A percentile compares a stretch with the other conserved stretches of the same genome.
Evolutionary conservation across 2,113 vertebrate genomes (phyloP).

Genomic region (Corythornis madagascariensis): DNA sequence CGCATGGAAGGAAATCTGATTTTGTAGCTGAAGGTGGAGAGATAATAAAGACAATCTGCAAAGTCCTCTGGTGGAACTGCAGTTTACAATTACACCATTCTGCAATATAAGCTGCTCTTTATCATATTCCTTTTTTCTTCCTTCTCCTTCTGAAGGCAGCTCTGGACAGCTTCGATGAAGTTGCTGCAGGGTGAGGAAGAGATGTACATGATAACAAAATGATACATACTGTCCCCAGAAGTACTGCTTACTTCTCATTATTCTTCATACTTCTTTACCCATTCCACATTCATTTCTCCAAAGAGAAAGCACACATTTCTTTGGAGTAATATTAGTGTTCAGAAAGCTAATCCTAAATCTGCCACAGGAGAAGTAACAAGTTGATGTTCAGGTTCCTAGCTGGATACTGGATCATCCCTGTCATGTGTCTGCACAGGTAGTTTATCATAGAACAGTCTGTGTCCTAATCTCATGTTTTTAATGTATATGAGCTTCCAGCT

Average conservation of each 20-base stretch:
- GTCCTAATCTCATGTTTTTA: conserved; percentile 6
- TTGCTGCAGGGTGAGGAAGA: not conserved
- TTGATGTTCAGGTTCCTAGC: not conserved
- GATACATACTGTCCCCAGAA: not conserved
- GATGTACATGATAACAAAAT: not conserved
- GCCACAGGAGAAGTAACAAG: not conserved
- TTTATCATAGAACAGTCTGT: not conserved
- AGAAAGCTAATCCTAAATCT: not conserved
- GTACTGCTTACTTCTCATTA: not conserved
- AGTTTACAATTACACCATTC: not conserved
- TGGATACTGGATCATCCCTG: not conserved
- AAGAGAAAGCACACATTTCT: not conserved
- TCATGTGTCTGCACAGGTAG: not conserved
- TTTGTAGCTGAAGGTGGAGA: not conserved
- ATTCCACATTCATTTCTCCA: not conserved
- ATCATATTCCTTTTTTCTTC: not conserved
- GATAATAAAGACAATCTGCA: not conserved
- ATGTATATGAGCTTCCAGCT: not conserved
- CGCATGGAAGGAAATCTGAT: not conserved
- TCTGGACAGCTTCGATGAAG: not conserved
- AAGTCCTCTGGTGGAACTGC: not conserved
- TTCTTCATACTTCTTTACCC: not conserved
- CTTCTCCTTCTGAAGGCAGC: not conserved
- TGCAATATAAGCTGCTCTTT: not conserved
- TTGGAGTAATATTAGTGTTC: not conserved